Conservation (phyloP, 1,140 invertebrate species). For the Drosophila ananassae region DNA sequence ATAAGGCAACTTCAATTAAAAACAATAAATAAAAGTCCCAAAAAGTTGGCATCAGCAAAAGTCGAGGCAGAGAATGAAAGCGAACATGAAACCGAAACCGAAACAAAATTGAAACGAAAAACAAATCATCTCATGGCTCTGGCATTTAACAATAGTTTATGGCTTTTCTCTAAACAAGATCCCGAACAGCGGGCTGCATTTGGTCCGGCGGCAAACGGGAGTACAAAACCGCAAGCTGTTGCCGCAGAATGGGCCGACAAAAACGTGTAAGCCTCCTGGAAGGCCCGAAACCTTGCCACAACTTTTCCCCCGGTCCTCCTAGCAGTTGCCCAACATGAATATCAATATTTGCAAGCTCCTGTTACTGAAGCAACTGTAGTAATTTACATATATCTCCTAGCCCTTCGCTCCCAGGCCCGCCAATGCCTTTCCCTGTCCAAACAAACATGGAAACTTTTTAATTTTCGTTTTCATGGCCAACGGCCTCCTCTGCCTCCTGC, state of each 20-base stretch:
- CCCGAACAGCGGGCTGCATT: conserved; percentile 3
- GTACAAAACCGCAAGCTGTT: conserved; percentile 57
- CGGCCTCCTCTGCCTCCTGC: conserved; percentile 6
- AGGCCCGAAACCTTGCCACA: conserved; percentile 20
- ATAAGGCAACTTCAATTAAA: conserved; percentile 46
- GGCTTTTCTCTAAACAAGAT: conserved; percentile 43
- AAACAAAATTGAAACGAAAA: conserved; percentile 26
- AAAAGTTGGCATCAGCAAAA: conserved; percentile 39
- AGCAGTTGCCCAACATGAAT: conserved; percentile 31
- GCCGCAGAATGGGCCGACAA: conserved; percentile 25
- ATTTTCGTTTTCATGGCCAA: conserved; percentile 77
- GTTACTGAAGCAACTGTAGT: conserved; percentile 64
- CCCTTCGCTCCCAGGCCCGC: neutral
- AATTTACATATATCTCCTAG: conserved; percentile 58
- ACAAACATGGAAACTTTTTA: conserved; percentile 73
- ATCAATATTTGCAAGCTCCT: conserved; percentile 73
- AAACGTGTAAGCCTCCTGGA: neutral
- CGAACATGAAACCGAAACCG: conserved; percentile 13
- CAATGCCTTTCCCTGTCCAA: neutral
- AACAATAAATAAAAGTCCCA: conserved; percentile 44
- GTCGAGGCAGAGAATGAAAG: conserved; percentile 19
- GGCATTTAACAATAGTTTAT: conserved; percentile 59
- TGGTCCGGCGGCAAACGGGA: conserved; percentile 15
- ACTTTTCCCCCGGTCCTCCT: conserved; percentile 8
- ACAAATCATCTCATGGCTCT: conserved; percentile 33